Evolutionary conservation across 2,113 vertebrate genomes (phyloP).

Genomic region (Peromyscus leucopus): DNA sequence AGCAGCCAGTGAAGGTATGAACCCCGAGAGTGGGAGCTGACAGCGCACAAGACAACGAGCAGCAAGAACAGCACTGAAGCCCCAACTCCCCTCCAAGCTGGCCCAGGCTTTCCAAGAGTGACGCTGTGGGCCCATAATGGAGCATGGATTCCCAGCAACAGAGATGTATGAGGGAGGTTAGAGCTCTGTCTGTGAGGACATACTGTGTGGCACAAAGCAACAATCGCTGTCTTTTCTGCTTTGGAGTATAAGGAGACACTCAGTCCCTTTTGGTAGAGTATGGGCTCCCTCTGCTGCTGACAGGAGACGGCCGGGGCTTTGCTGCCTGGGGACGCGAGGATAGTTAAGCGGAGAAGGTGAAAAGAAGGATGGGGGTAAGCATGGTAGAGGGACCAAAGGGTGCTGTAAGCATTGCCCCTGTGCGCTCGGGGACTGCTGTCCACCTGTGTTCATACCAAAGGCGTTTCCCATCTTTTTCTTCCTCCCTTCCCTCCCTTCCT

Average conservation of each 20-base stretch:
- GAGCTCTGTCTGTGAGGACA: slow-evolving; percentile 84
- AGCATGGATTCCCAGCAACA: slow-evolving; percentile 84
- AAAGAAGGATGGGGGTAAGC: not conserved
- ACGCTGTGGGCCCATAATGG: slow-evolving; percentile 81
- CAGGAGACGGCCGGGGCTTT: not conserved
- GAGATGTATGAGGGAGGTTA: slow-evolving; percentile 82
- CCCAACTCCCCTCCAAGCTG: slow-evolving; percentile 45
- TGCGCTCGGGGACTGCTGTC: not conserved
- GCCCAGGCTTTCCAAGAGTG: slow-evolving; percentile 55
- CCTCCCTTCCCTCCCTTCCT: no score
- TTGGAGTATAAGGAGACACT: not conserved
- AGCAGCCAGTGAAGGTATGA: slow-evolving; percentile 73
- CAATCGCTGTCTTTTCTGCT: slow-evolving; percentile 32
- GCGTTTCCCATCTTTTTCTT: not conserved
- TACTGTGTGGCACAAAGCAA: slow-evolving; percentile 18
- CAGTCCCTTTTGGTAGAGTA: slow-evolving; percentile 53
- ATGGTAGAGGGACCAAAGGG: not conserved
- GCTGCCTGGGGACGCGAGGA: not conserved
- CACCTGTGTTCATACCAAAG: not conserved
- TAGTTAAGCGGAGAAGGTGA: not conserved
- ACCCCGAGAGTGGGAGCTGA: slow-evolving; percentile 65
- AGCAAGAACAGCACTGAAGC: slow-evolving; percentile 46
- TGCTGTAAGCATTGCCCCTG: not conserved
- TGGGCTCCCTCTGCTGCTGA: slow-evolving; percentile 85
- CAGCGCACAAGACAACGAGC: not conserved